These are phyloP conservation scores for Archocentrus centrarchus DNA, from an alignment of 2,113 vertebrate species.

Conservation along the genomic window DNA sequence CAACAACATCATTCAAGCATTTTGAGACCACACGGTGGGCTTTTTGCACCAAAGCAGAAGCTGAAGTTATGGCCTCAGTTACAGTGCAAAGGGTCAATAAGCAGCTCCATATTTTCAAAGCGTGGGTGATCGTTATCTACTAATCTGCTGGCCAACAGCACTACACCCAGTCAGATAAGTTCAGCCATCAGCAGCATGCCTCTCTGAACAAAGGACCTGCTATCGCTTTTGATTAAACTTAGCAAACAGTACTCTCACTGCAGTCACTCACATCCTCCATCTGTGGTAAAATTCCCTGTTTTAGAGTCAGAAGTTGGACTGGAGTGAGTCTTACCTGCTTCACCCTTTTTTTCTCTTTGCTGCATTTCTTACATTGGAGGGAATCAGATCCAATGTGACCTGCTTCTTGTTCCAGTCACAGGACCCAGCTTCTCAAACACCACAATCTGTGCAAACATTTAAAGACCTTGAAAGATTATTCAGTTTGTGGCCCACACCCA, in stretches of 20 bases:
- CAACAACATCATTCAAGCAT: neutral
- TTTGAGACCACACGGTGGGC: neutral
- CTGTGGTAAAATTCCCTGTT: rapidly evolving
- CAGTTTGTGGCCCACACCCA: slow-evolving; percentile 4
- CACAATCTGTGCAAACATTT: slow-evolving; percentile 8
- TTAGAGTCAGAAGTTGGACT: too few relatives aligned
- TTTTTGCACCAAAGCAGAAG: too few relatives aligned
- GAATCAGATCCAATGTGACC: slow-evolving; percentile 19
- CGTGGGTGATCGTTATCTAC: neutral
- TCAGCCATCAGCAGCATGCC: slow-evolving; percentile 12
- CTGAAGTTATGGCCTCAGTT: rapidly evolving
- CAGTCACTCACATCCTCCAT: rapidly evolving
- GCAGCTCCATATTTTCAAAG: neutral
- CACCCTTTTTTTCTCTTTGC: neutral
- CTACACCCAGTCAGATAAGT: neutral
- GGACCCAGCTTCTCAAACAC: slow-evolving; percentile 13
- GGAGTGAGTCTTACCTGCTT: neutral
- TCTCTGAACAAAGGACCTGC: neutral
- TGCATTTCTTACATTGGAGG: neutral
- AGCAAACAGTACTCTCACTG: neutral
- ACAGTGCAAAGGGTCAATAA: neutral
- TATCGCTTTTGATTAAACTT: neutral
- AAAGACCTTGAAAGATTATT: neutral
- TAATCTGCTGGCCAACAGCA: neutral
- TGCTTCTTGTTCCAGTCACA: neutral